Conservation (phyloP, 2,888 invertebrate species). For the Hirtodrosophila confusa region DNA sequence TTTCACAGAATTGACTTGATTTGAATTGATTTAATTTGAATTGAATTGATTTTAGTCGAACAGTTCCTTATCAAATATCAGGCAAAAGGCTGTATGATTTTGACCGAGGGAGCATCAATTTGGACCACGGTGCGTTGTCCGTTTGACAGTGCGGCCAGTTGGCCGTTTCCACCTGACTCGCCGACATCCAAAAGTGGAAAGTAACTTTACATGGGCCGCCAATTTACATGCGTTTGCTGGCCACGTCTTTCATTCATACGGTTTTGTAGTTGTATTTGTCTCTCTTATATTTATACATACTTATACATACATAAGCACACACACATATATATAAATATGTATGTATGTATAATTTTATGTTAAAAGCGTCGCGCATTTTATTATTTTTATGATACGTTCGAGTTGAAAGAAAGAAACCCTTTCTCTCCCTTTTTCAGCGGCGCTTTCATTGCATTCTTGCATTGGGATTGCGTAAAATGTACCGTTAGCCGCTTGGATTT, state of each 20-base stretch:
- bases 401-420: constrained; percentile 68
- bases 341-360: constrained; percentile 56
- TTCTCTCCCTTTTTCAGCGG: constrained; percentile 55
- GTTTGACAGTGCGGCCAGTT: constrained; percentile 35
- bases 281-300: background rate
- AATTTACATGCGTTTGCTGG: constrained; percentile 66
- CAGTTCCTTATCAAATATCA: too few species aligned
- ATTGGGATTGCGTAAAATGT: constrained; percentile 72
- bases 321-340: background rate
- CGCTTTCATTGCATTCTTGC: constrained; percentile 63
- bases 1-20: too few species aligned
- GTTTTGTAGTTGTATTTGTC: constrained; percentile 17
- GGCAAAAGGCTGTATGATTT: background rate
- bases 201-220: constrained; percentile 62
- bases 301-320: background rate
- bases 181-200: constrained; percentile 68
- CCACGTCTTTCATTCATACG: constrained; percentile 54
- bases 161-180: constrained; percentile 61
- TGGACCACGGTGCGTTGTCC: constrained; percentile 44
- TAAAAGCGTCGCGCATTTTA: constrained; percentile 73
- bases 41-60: too few species aligned
- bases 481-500: constrained; percentile 69
- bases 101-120: background rate
- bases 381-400: constrained; percentile 63
- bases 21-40: too few species aligned